Percentiles rank a stretch among this genome's conserved stretches.
phyloP scores from a whole-genome alignment of 2,888 invertebrate genomes.

The Erebia epiphron region DNA sequence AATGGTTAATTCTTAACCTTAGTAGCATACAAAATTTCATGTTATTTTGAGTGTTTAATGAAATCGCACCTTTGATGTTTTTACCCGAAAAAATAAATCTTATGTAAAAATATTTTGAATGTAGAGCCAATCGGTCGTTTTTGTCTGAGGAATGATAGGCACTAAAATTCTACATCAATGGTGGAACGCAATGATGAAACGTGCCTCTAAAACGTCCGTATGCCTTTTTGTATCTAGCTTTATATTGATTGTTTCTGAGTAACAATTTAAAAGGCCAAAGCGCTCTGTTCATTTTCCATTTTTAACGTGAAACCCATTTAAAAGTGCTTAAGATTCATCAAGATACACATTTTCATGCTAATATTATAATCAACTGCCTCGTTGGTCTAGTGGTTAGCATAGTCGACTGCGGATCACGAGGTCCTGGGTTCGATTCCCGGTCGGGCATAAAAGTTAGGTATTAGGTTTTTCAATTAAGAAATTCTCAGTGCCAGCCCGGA shows the following conservation, averaged over 20 bases:
- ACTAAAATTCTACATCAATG: too few relatives aligned
- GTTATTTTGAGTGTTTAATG: too few relatives aligned
- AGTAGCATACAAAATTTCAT: too few relatives aligned
- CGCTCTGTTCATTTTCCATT: slow-evolving; percentile 27
- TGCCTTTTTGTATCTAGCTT: slow-evolving; percentile 48
- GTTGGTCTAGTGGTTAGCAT: too few relatives aligned
- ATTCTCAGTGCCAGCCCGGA: too few relatives aligned
- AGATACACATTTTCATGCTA: slow-evolving; percentile 24
- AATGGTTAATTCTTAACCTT: too few relatives aligned
- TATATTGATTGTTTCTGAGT: slow-evolving; percentile 50
- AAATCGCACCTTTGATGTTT: background rate
- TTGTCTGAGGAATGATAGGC: too few relatives aligned
- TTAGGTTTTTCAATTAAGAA: too few relatives aligned
- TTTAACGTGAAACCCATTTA: slow-evolving; percentile 34
- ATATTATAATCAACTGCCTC: slow-evolving; percentile 20
- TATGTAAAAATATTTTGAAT: background rate
- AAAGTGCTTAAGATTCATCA: slow-evolving; percentile 28
- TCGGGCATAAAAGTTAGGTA: too few relatives aligned
- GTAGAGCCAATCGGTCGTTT: background rate
- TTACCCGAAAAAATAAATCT: too few relatives aligned
- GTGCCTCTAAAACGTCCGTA: slow-evolving; percentile 29
- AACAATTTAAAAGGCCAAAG: slow-evolving; percentile 42
- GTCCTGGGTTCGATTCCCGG: too few relatives aligned
- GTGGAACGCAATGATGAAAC: background rate
- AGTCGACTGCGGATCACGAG: too few relatives aligned